Conservation (phyloP, 2,888 invertebrate species). For the Dione vanillae region DNA sequence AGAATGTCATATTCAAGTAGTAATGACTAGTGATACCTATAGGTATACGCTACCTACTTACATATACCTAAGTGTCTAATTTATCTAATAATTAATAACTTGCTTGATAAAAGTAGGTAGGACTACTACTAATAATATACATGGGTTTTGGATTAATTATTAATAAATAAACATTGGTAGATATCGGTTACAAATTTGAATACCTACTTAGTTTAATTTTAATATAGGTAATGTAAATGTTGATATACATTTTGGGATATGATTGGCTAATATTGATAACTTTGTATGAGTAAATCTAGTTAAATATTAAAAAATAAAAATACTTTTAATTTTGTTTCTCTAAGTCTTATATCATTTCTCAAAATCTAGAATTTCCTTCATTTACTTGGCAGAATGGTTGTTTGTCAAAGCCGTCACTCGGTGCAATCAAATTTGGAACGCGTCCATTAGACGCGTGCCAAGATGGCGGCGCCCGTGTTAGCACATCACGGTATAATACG, state of each 20-base stretch:
- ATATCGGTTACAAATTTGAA: not conserved
- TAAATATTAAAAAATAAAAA: not conserved
- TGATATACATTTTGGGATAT: too few relatives aligned
- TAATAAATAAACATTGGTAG: not conserved
- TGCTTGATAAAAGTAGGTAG: not conserved
- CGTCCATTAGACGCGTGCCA: conserved; percentile 63
- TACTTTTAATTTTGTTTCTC: not conserved
- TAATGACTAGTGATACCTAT: too few relatives aligned
- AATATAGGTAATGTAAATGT: too few relatives aligned
- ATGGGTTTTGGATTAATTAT: not conserved
- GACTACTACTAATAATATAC: not conserved
- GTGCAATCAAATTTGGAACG: conserved; percentile 59
- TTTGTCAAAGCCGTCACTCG: conserved; percentile 42
- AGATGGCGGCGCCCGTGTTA: conserved; percentile 57
- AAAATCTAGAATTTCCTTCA: not conserved
- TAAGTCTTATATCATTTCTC: not conserved
- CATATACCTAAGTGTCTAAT: too few relatives aligned
- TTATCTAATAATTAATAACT: too few relatives aligned
- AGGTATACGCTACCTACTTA: too few relatives aligned
- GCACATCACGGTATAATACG: conserved; percentile 58
- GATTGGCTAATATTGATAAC: too few relatives aligned
- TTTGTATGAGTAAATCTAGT: too few relatives aligned
- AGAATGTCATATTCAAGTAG: too few relatives aligned
- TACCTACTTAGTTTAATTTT: too few relatives aligned
- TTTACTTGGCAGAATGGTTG: conserved; percentile 20